Evolutionary conservation across 2,888 invertebrate species (phyloP), one percentile per base, ranked within the genome.

Genomic region (Clepsis dumicolana): DNA sequence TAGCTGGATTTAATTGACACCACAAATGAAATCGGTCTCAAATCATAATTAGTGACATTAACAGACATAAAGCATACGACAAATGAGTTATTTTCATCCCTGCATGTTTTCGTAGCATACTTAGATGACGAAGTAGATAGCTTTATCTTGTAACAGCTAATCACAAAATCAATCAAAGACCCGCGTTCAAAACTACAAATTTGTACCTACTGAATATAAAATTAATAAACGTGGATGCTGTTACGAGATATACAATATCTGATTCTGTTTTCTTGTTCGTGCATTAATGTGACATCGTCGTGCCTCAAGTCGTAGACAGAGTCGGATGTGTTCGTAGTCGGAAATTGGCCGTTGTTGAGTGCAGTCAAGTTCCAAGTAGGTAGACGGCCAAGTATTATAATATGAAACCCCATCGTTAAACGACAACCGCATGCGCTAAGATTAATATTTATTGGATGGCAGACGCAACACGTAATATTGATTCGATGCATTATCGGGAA

Each of bases 251-350:
- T 44, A 57, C 54, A 68, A 72, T 70, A 74, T 77, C 75, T 71
- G 72, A 77, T 73, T 77, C 76, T 79, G 78, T 79, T 72, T 71
- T 69, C 72, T 70, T 79, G 76, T 80, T 73, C 71, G 74, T 74
- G 76, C 71, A 64, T 65, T 50, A 63, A 64, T 73, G 73, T 71
- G 61, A 65, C 61, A 66, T 60, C 68, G 53, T 65, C 67, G 67
- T 65, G 65, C 77, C 73, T 79, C 76, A 74, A 77, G 82, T 82
- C 80, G 81, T 81, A 80, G 80, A 80, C 83, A 83, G 80, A 78
- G 73, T 84, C 81, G 80, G 76, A 75, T 77, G 77, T 79, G 79
- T 77, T 71, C 71, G 78, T 68, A 68, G 68, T 50, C 38, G 68
- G 68, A 63, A 59, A 44, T 52, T 65, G 65, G 35, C 68, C 27